Evolutionary conservation across 1,140 invertebrate genomes (phyloP), one percentile per base, ranked within the genome.

Genomic region (Drosophila novamexicana): DNA sequence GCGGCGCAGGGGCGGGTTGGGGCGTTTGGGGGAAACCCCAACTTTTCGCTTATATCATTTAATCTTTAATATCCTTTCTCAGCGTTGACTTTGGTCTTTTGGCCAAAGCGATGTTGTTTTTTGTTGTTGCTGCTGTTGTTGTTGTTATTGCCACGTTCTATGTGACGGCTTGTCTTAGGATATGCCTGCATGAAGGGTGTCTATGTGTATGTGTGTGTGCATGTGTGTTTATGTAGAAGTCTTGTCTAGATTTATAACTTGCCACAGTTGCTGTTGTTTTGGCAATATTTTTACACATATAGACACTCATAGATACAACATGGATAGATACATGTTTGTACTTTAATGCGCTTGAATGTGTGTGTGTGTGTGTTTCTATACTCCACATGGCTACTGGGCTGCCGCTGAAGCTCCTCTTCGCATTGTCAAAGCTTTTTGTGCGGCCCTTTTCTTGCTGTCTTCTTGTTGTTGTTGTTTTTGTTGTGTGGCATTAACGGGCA

Each of bases 1-100:
- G 32, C 49, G 39, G 18, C 40, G 59, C 44, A 40, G 61, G 39
- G 57, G 18, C 10, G 68, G 45, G 39, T 34, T 56, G 29, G 44
- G 72, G 68, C 4, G 54, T 40, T 54, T 36, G 29, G 32, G 47
- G 12, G 49, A 29, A 52, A 16, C 63, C 63, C 65, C 79, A 83
- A 88, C 68, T 88, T 83, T 77, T 67, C 68, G 83, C 84, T 86
- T 88, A 89, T 88, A 88, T 89, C 80, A 84, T 88, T 88, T 88
- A 88, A 88, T 88, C 83, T 88, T 88, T 88, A 88, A 88, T 89
- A 88, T 88, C 84, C 79, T 88, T 88, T 89, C 84, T 89, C 71
- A 63, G 80, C 84, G 77, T 84, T 81, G 80, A 88, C 84, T 88
- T 84, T 88, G 84, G 68, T 79, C 77, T 83, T 80, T 89, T 83